Base-by-base conservation (phyloP, 1,140 invertebrate genomes). In the Contarinia nasturtii region DNA sequence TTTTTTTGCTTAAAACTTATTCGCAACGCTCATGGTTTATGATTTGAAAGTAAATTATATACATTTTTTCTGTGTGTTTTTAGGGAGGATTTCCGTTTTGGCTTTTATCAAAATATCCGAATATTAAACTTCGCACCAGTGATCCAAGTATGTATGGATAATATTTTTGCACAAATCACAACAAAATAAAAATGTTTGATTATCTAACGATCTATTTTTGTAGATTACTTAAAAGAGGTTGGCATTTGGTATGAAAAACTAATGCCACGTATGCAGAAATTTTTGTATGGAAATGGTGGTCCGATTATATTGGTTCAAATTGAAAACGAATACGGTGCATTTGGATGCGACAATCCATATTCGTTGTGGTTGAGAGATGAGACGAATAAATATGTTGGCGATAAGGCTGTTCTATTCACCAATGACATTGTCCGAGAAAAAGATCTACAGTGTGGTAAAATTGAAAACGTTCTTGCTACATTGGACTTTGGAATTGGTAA, bases 321-420 rank as follows among this genome's bases (percentile, higher is more conserved):
- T 15, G 85, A 86, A 67, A 87, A 88, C 60, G 84, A 87, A 60
- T 88, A 86, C 57, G 84, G 82, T 19, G 79, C 74, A 54, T 83
- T 60, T 37, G 70, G 71, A 8, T 84, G 80, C 59, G 80, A 86
- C 59, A 63, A 60, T n/a, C 52, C 70, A 15, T 82, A 83, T 51
- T 69, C 61, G 45, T 52, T 51, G 14, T 68, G 65, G 54, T 51
- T 81, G 2, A 61, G 73, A 18, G 72, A 83, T 51, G 64, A 80
- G 34, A 67, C 80, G 1, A 50, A 55, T 7, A 49, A 54, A 33
- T 66, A 75, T 48, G 60, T 85, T 2, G 65, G 67, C 14, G 54
- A 70, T 18, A 67, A 76, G 36, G 72, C 79, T 8, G 58, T 85
- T 19, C 60, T 86, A 0, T 86, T 79, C 55, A 82, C 81, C 0